A percentile compares a stretch with the other conserved stretches of the same genome.
These are phyloP conservation scores for Sarcophaga variegata DNA, from an alignment of 2,888 invertebrate species.

Conservation along the genomic window DNA sequence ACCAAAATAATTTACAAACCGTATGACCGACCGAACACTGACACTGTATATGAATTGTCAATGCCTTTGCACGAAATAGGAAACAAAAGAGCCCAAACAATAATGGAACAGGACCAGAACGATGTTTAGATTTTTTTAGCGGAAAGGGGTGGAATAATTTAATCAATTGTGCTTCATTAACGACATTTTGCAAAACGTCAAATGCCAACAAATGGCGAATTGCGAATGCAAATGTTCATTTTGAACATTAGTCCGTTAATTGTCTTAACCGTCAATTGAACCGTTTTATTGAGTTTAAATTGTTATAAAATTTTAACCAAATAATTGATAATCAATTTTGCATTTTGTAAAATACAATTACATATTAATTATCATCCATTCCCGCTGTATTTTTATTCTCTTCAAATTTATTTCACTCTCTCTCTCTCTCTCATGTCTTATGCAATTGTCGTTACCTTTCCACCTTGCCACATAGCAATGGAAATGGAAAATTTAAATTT, in stretches of 20 bases:
- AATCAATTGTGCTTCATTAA: constrained; percentile 68
- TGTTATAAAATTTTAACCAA: constrained; percentile 3
- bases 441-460: too few relatives aligned
- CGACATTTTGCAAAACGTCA: constrained; percentile 49
- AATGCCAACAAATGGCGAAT: neutral
- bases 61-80: neutral
- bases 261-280: constrained; percentile 61
- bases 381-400: neutral
- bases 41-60: neutral
- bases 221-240: constrained; percentile 36
- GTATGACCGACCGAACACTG: neutral
- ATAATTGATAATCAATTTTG: constrained; percentile 13
- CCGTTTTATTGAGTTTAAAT: constrained; percentile 63
- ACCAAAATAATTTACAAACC: constrained; percentile 25
- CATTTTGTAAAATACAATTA: neutral
- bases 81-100: constrained; percentile 22
- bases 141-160: constrained; percentile 50
- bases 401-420: neutral
- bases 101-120: too few relatives aligned
- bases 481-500: constrained; percentile 45
- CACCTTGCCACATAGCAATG: too few relatives aligned
- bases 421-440: neutral
- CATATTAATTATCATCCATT: neutral
- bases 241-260: constrained; percentile 59
- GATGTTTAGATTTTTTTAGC: too few relatives aligned